Base-by-base conservation (phyloP, 2,797 vertebrate species). In the Sternotherus odoratus region DNA sequence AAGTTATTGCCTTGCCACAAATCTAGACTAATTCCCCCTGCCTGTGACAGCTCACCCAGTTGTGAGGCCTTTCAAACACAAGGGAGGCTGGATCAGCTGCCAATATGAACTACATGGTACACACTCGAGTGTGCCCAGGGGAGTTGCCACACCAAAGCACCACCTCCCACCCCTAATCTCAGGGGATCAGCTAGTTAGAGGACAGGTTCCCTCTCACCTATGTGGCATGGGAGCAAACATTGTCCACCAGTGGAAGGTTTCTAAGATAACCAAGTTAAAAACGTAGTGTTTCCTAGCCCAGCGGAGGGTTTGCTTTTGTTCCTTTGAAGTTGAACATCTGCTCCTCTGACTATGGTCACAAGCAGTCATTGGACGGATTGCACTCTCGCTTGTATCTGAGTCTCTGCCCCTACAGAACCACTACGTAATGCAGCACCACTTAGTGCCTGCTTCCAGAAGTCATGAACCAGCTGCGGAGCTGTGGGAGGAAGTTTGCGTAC, bases 21-120 rank as follows among this genome's bases (percentile, higher is more conserved):
- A 83, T 11, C 8, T 16, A 0, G 1, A 3, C 21, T 0, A 87
- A 9, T 23, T 50, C 57, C 21, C 66, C 30, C 12, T 30, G 12
- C 2, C 16, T 0, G 0, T 4, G 72, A 1, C 6, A 24, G 50
- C 9, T 12, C 4, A 48, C 21, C 57, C 17, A 1, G 75, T 26
- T 46, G 4, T 63, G 0, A 36, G 13, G 16, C 8, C 49, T 72
- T 50, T 57, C 57, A 49, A 13, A 49, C 1, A 2, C 69, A 26
- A 50, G 5, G 74, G 19, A 83, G 39, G 54, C 69, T 24, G 12
- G 1, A 30, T 12, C 74, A 78, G 50, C 26, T 0, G 50, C 57
- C 89, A 89, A 43, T 17, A 60, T 11, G 0, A 1, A 56, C 16
- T 82, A n/a, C 4, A 4, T 0, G 0, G 82, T 12, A 87, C 79